Evolutionary conservation across 1,140 invertebrate genomes (phyloP).

Genomic region (Penaeus vannamei): DNA sequence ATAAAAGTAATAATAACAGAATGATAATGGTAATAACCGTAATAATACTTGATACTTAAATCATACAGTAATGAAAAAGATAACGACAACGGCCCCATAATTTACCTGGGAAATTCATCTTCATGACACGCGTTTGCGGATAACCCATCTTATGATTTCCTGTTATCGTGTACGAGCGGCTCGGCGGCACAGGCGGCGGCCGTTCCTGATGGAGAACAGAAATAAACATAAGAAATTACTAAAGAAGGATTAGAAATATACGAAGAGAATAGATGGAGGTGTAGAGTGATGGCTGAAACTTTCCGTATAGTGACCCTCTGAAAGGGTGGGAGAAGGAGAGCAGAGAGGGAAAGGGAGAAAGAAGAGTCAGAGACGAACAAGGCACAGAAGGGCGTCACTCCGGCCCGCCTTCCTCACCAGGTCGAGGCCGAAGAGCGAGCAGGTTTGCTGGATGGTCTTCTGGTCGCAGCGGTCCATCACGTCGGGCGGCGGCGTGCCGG

Average conservation of each 20-base stretch:
- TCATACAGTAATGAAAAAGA: not conserved
- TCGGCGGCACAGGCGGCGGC: constrained; percentile 90
- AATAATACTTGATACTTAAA: not conserved
- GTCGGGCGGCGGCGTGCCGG: constrained; percentile 76
- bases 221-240: not conserved
- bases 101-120: constrained; percentile 86
- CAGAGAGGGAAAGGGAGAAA: too few relatives aligned
- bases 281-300: too few relatives aligned
- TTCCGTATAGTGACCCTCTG: too few relatives aligned
- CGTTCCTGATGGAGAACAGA: constrained; percentile 78
- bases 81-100: not conserved
- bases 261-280: too few relatives aligned
- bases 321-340: too few relatives aligned
- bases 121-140: constrained; percentile 92
- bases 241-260: too few relatives aligned
- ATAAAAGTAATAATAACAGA: not conserved
- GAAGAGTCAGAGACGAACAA: too few relatives aligned
- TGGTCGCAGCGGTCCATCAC: constrained; percentile 83
- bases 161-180: constrained; percentile 89
- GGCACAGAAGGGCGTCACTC: too few relatives aligned
- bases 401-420: constrained; percentile 76
- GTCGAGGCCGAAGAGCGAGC: constrained; percentile 89
- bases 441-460: constrained; percentile 90
- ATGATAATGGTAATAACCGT: not conserved
- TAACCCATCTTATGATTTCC: constrained; percentile 94